Percentiles rank a stretch among this genome's conserved stretches.
These are phyloP conservation scores for Helobdella robusta DNA, from an alignment of 2,888 invertebrate species.

Conservation along the genomic window DNA sequence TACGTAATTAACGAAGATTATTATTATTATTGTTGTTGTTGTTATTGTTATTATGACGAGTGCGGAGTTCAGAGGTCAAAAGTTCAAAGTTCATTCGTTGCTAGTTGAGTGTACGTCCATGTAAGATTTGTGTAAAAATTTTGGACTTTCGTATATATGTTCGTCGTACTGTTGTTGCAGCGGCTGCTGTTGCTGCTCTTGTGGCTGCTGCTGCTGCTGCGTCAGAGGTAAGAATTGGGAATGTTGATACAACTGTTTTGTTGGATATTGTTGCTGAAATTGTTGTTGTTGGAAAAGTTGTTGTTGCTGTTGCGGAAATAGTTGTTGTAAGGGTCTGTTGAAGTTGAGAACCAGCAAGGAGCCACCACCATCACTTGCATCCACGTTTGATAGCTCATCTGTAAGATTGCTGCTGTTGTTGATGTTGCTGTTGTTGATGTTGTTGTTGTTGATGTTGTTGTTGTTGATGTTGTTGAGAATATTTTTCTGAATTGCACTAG, in stretches of 20 bases:
- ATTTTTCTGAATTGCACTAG: too few relatives aligned
- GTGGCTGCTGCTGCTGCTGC: not conserved
- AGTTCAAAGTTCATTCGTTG: constrained; percentile 11
- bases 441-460: constrained; percentile 7
- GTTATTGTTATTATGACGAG: too few relatives aligned
- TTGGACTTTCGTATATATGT: constrained; percentile 31
- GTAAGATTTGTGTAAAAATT: constrained; percentile 22
- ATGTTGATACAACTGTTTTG: not conserved
- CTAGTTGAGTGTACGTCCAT: not conserved
- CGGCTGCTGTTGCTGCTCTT: constrained; percentile 14
- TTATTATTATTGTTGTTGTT: too few relatives aligned
- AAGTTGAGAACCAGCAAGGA: too few relatives aligned
- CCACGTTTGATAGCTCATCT: not conserved
- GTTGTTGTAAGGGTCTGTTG: too few relatives aligned
- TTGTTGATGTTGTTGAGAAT: not conserved
- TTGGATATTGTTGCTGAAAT: not conserved
- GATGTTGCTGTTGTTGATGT: too few relatives aligned
- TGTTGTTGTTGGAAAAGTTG: too few relatives aligned
- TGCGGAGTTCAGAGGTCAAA: too few relatives aligned
- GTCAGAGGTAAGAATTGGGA: not conserved
- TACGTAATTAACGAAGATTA: too few relatives aligned
- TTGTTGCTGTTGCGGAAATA: constrained; percentile 1
- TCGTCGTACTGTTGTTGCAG: constrained; percentile 18
- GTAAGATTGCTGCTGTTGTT: not conserved
- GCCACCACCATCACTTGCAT: too few relatives aligned